These are phyloP conservation scores for Galaxea fascicularis DNA, from an alignment of 92 coral and sea anemone species.

Conservation along the genomic window DNA sequence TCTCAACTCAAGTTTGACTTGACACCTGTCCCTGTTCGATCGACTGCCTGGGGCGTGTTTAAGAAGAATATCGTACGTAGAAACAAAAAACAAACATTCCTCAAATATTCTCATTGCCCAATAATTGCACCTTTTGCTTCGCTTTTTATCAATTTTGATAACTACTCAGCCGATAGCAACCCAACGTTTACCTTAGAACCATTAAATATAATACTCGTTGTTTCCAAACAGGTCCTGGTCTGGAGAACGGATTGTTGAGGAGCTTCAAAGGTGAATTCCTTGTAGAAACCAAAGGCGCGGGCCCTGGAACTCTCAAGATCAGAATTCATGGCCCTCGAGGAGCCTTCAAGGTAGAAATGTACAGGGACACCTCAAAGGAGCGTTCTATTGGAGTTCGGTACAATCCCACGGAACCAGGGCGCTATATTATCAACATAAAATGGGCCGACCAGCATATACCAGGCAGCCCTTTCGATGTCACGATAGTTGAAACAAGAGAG, in stretches of 20 bases:
- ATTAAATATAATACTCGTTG: too few species aligned
- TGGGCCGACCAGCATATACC: conserved; percentile 98
- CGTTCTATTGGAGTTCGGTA: conserved; percentile 97
- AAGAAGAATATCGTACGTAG: too few species aligned
- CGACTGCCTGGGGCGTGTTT: too few species aligned
- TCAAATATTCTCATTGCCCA: too few species aligned
- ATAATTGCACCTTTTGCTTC: too few species aligned
- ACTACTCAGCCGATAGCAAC: too few species aligned
- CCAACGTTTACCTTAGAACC: too few species aligned
- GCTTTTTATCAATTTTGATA: too few species aligned
- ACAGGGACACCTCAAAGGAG: conserved; percentile 92
- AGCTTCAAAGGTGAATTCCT: conserved; percentile 91
- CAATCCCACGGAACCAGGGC: conserved; percentile 93
- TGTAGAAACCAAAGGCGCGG: conserved; percentile 98
- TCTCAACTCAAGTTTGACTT: too few species aligned
- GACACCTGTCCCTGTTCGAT: too few species aligned
- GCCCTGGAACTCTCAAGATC: conserved; percentile 98
- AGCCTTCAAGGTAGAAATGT: conserved; percentile 99
- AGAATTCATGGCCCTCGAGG: conserved; percentile 96
- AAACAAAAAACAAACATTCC: too few species aligned
- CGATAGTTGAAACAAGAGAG: conserved; percentile 81
- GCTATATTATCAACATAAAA: conserved; percentile 91
- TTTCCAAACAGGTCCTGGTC: conserved; percentile 76
- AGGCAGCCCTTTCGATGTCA: conserved; percentile 92
- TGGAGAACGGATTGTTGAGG: conserved; percentile 83